Conservation (phyloP, 2,797 vertebrate species). For the Furcifer pardalis region DNA sequence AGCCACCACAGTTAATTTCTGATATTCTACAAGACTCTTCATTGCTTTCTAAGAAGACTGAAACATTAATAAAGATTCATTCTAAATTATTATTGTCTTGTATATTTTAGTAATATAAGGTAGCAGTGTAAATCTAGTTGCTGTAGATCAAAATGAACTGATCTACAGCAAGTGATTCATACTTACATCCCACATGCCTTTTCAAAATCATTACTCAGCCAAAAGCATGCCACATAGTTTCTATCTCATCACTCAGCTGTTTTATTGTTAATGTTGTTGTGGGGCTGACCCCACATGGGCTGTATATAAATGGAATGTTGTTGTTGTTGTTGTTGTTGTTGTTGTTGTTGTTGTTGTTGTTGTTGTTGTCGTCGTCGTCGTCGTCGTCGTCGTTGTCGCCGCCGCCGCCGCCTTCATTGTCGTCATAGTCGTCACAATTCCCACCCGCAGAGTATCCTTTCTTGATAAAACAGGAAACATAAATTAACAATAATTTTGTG, state of each 20-base stretch:
- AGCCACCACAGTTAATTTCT: background rate
- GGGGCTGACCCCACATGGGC: too few species aligned
- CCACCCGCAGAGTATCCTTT: too few species aligned
- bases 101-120: constrained; percentile 41
- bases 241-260: background rate
- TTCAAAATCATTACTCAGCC: constrained; percentile 36
- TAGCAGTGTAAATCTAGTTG: constrained; percentile 2
- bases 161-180: background rate
- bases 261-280: too few species aligned
- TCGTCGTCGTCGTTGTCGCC: too few species aligned
- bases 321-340: background rate
- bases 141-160: constrained; percentile 9
- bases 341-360: too few species aligned
- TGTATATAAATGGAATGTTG: too few species aligned
- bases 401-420: too few species aligned
- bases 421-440: too few species aligned
- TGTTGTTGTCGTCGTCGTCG: too few species aligned
- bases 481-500: too few species aligned
- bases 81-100: constrained; percentile 25
- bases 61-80: background rate
- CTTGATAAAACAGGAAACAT: constrained; percentile 41
- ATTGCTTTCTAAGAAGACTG: background rate
- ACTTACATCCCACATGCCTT: background rate
- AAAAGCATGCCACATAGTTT: constrained; percentile 2
- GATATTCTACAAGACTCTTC: background rate